Conservation (phyloP, 1,140 invertebrate genomes). For the Bombus picipes region DNA sequence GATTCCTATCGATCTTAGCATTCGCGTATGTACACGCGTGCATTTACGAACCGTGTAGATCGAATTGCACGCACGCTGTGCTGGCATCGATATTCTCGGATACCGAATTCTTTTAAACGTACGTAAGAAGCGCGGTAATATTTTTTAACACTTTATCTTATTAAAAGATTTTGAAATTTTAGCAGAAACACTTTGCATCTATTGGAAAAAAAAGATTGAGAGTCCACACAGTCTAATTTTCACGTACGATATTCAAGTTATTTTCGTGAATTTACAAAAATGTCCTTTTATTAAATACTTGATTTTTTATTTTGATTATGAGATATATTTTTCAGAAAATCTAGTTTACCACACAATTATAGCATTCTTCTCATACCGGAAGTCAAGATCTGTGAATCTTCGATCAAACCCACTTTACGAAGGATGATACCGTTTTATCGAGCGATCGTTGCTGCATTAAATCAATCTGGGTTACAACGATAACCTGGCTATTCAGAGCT, state of each 20-base stretch:
- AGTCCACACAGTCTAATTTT: too few relatives aligned
- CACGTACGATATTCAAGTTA: too few relatives aligned
- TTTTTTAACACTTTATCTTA: too few relatives aligned
- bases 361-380: not conserved
- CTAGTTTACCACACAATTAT: not conserved
- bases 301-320: not conserved
- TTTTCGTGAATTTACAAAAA: too few relatives aligned
- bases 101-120: not conserved
- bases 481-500: not conserved
- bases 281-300: too few relatives aligned
- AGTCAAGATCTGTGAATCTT: too few relatives aligned
- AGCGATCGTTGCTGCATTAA: not conserved
- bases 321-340: not conserved
- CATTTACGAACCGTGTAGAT: not conserved
- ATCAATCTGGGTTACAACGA: constrained; percentile 41
- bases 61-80: not conserved
- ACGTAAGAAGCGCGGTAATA: not conserved
- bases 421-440: constrained; percentile 13
- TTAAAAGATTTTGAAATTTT: too few relatives aligned
- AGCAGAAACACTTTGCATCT: too few relatives aligned
- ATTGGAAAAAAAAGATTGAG: too few relatives aligned
- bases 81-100: not conserved
- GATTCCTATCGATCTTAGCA: constrained; percentile 51
- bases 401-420: not conserved
- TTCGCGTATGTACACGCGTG: constrained; percentile 1